A percentile compares a stretch with the other conserved stretches of the same genome.
phyloP scores from a whole-genome alignment of 2,797 vertebrate species.

The Muscicapa striata region DNA sequence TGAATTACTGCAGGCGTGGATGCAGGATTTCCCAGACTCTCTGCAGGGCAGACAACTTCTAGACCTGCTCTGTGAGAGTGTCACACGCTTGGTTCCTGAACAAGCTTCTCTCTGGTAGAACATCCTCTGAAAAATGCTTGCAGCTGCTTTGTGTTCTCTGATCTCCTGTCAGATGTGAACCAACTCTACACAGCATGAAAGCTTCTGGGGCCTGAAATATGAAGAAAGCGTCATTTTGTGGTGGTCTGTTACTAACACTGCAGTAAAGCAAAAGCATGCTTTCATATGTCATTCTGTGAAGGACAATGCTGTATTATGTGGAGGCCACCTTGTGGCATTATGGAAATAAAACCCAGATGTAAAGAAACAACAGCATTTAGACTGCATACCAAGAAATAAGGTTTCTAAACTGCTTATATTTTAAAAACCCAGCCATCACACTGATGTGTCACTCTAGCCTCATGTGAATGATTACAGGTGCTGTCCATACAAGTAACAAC shows the following conservation, averaged over 20 bases:
- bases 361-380: background rate
- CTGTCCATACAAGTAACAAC: background rate
- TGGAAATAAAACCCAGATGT: background rate
- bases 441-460: background rate
- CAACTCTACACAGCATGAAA: background rate
- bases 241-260: background rate
- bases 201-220: background rate
- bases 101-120: background rate
- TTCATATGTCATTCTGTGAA: background rate
- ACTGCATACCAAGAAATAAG: background rate
- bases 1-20: background rate
- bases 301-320: background rate
- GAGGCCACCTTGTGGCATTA: conserved; percentile 6
- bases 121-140: background rate
- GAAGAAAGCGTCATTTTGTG: background rate
- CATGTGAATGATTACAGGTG: background rate
- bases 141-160: background rate
- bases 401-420: background rate
- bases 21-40: background rate
- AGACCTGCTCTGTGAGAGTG: background rate
- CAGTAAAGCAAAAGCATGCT: background rate
- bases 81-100: background rate
- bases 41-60: background rate
- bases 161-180: background rate
- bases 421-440: background rate